Conservation (phyloP, 64 coral and sea anemone genomes). For the Pocillopora verrucosa region DNA sequence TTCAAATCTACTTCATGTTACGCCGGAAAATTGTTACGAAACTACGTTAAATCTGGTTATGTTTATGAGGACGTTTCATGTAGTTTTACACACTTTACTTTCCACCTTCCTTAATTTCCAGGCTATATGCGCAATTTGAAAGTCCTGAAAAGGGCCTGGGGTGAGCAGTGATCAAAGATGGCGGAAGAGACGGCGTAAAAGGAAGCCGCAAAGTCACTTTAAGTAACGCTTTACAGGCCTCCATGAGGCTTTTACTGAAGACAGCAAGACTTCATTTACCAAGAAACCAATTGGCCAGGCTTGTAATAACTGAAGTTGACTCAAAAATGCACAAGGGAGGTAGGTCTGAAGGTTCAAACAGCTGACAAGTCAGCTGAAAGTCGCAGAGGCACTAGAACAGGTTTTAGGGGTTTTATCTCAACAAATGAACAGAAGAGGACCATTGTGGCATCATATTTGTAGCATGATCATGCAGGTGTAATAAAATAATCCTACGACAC, state of each 20-base stretch:
- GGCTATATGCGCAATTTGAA: not conserved
- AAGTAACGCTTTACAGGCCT: not conserved
- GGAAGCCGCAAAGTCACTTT: not conserved
- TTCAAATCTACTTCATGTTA: no score
- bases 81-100: no score
- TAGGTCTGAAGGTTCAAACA: not conserved
- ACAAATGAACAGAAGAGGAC: no score
- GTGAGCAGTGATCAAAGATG: not conserved
- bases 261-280: not conserved
- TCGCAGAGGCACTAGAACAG: not conserved
- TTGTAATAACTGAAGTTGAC: not conserved
- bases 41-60: no score
- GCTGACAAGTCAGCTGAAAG: not conserved
- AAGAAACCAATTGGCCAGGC: not conserved
- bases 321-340: slow-evolving; percentile 17
- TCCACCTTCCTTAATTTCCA: not conserved
- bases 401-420: no score
- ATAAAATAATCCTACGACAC: no score
- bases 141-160: not conserved
- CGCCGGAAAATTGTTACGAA: no score
- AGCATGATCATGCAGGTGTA: no score
- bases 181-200: not conserved
- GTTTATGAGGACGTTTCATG: no score
- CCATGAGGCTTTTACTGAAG: not conserved
- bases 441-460: no score